Percentiles rank a stretch among this genome's conserved stretches.
Evolutionary conservation across 2,797 vertebrate genomes (phyloP).

Genomic region (Mareca strepera): DNA sequence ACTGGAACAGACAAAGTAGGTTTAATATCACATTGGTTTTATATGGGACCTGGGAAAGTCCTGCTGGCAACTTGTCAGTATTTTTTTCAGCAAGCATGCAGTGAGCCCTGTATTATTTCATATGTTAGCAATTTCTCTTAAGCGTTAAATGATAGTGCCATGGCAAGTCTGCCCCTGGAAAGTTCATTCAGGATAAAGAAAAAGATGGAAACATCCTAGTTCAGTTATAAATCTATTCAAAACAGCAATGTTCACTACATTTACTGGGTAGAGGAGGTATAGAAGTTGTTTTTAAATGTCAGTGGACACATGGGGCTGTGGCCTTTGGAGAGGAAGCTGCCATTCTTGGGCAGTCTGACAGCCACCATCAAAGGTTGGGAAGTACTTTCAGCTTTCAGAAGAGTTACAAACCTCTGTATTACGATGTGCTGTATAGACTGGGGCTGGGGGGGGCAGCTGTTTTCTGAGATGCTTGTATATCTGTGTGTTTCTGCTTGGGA

Average conservation of each 20-base stretch:
- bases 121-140: not conserved
- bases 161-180: not conserved
- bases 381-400: not conserved
- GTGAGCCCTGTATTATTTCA: not conserved
- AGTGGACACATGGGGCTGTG: not conserved
- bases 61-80: not conserved
- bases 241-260: not conserved
- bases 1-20: constrained; percentile 89
- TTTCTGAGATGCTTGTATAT: not conserved
- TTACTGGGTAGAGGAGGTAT: not conserved
- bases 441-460: not conserved
- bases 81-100: not conserved
- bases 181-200: not conserved
- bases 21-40: constrained; percentile 56
- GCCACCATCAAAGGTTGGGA: not conserved
- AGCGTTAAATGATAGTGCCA: not conserved
- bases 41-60: not conserved
- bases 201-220: not conserved
- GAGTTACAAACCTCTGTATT: not conserved
- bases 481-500: not conserved
- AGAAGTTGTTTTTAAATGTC: not conserved
- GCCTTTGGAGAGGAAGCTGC: not conserved
- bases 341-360: not conserved
- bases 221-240: not conserved
- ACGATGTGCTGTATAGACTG: not conserved